Evolutionary conservation across 2,888 invertebrate genomes (phyloP), one percentile per base, ranked within the genome.

Genomic region (Pyrocoelia pectoralis): DNA sequence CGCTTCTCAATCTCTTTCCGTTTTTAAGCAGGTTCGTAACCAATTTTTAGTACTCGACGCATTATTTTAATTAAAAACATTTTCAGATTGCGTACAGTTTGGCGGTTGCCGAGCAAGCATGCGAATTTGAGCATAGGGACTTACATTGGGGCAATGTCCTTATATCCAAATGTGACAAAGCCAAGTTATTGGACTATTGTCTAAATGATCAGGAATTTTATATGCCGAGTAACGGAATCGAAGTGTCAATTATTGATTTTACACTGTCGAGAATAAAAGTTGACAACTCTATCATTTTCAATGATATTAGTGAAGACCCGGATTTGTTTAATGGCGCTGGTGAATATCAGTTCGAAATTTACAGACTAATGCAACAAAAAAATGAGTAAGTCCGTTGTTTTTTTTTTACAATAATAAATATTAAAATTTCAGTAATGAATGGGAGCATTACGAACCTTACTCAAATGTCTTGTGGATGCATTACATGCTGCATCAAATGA

Each of bases 61-160:
- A n/a, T n/a, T n/a, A n/a, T n/a, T n/a, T n/a, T n/a, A n/a, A n/a
- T n/a, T n/a, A n/a, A n/a, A n/a, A n/a, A n/a, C n/a, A n/a, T n/a
- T 78, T 83, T 4, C 81, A 97, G 92, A 85, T 93, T 64, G 89
- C 91, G n/a, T 87, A 89, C 71, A 89, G 92, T 38, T 83, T 98
- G 72, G 95, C 96, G 1, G 91, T 95, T 17, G 98, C 92, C 0
- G 98, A 98, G 80, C 84, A 86, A 68, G 86, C 87, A 5, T 84
- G 91, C 50, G 87, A 94, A 79, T 98, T 98, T 80, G 98, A 98
- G 78, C 98, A 98, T 76, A 87, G 98, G 40, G 98, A 98, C 79
- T 84, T 98, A 65, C 98, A 98, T 81, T 93, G 95, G 92, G 97
- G 97, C 9, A 98, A 98, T 82, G 86, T 98, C 61, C 82, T 98